Evolutionary conservation across 2,888 invertebrate genomes (phyloP).

Genomic region (Caenorhabditis imperialis): DNA sequence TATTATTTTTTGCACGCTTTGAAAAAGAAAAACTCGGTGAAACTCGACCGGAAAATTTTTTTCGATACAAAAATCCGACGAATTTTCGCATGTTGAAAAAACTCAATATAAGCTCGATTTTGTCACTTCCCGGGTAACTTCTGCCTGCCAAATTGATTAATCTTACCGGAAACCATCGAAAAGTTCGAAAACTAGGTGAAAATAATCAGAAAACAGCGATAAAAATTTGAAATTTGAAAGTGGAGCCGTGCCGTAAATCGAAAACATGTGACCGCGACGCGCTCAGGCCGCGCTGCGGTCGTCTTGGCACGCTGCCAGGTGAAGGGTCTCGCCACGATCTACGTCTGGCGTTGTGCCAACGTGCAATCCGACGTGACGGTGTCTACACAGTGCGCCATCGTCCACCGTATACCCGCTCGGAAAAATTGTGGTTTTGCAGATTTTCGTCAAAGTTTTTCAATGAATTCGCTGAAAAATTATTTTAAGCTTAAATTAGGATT

Average conservation of each 20-base stretch:
- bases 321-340: slow-evolving; percentile 35
- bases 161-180: neutral
- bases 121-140: no score
- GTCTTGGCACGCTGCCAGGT: slow-evolving; percentile 37
- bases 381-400: slow-evolving; percentile 31
- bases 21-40: neutral
- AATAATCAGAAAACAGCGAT: neutral
- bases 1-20: neutral
- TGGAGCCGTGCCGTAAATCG: slow-evolving; percentile 34
- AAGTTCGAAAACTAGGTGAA: slow-evolving; percentile 1
- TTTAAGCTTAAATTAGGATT: neutral
- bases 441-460: no score
- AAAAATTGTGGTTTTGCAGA: neutral
- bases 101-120: no score
- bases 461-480: neutral
- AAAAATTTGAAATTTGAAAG: slow-evolving; percentile 15
- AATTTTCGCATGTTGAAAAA: neutral
- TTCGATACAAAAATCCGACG: neutral
- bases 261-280: slow-evolving; percentile 27
- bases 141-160: neutral
- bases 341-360: neutral
- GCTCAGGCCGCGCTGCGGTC: slow-evolving; percentile 10
- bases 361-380: slow-evolving; percentile 15
- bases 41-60: slow-evolving; percentile 12
- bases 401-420: slow-evolving; percentile 22